phyloP scores from a whole-genome alignment of 92 coral and sea anemone species.

The Scolanthus callimorphus region DNA sequence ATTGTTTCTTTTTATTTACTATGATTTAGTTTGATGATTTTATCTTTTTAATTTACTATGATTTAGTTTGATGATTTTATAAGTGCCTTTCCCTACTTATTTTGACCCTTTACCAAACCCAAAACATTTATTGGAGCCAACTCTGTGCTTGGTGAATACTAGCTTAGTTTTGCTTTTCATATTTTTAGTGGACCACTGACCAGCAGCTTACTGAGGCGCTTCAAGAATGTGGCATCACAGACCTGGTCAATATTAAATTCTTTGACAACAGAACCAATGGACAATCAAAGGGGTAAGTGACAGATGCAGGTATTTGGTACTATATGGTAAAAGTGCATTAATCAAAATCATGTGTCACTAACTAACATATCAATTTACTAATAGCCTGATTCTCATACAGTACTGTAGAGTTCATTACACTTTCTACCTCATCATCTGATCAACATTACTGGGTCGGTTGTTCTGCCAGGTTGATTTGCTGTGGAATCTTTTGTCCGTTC shows the following conservation, averaged over 20 bases:
- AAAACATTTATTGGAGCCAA: neutral
- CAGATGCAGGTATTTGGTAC: too few species aligned
- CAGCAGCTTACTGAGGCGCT: constrained; percentile 84
- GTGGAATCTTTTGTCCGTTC: too few species aligned
- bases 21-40: neutral
- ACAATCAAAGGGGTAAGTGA: constrained; percentile 96
- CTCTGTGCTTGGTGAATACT: neutral
- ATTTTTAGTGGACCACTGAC: constrained; percentile 91
- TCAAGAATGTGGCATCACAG: constrained; percentile 99
- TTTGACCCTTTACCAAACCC: neutral
- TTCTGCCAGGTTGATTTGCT: too few species aligned
- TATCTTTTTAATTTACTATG: neutral
- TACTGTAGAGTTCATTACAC: too few species aligned
- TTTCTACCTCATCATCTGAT: too few species aligned
- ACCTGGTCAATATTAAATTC: constrained; percentile 93
- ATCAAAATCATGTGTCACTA: too few species aligned
- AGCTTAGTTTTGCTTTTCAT: neutral
- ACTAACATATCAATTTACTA: too few species aligned
- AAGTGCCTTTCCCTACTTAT: neutral
- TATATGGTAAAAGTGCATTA: too few species aligned
- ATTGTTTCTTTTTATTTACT: too few species aligned
- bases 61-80: neutral
- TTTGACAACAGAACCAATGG: constrained; percentile 99
- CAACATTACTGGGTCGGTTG: too few species aligned
- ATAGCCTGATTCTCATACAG: too few species aligned